A percentile compares a stretch with the other conserved stretches of the same genome.
phyloP scores from a whole-genome alignment of 2,797 vertebrate genomes.

The Agapornis canus region DNA sequence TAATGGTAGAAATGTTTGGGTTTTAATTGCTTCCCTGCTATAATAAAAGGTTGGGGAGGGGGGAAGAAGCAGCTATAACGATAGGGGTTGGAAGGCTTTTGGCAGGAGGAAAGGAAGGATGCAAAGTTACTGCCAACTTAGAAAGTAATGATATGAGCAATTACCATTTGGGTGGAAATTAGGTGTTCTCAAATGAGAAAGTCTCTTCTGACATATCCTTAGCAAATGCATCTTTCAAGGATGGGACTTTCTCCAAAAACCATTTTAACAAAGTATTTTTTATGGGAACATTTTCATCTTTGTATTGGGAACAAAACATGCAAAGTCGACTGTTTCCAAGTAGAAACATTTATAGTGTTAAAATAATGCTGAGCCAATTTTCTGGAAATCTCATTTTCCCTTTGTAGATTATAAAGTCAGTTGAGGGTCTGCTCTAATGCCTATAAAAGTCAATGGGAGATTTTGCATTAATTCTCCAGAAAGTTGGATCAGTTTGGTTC shows the following conservation, averaged over 20 bases:
- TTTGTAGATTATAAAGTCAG: neutral
- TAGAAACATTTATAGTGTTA: neutral
- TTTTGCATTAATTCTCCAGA: neutral
- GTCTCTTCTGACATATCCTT: neutral
- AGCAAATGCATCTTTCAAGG: neutral
- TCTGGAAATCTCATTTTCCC: constrained; percentile 8
- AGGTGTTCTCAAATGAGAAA: neutral
- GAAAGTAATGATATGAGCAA: neutral
- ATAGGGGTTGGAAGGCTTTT: neutral
- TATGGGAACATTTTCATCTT: neutral
- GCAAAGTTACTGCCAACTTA: neutral
- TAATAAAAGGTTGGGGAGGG: neutral
- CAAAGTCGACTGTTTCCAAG: neutral
- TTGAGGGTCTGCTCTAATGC: neutral
- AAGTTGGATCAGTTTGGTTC: neutral
- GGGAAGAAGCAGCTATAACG: neutral
- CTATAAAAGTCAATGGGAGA: neutral
- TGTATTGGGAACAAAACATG: neutral
- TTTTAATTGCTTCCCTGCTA: neutral
- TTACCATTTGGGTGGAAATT: neutral
- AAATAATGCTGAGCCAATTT: neutral
- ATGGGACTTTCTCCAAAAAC: neutral
- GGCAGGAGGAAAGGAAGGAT: neutral
- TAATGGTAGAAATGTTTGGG: neutral
- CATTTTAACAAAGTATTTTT: neutral